Conservation (phyloP, 1,140 invertebrate genomes). For the Heliconius nattereri region DNA sequence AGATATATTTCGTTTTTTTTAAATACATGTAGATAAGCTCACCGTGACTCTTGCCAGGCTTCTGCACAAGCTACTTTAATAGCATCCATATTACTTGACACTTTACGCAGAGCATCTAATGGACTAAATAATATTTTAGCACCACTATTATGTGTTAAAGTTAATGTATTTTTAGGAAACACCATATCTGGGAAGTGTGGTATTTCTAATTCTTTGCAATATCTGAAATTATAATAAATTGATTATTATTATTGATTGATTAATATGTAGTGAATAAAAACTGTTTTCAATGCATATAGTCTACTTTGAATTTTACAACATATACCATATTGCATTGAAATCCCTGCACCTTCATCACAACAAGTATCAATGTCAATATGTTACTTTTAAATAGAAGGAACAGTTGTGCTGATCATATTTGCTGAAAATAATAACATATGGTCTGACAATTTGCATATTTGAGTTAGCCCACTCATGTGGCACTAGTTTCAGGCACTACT, state of each 20-base stretch:
- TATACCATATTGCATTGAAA: no score
- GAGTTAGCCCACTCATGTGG: no score
- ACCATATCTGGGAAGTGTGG: slow-evolving; percentile 99
- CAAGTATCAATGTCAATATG: no score
- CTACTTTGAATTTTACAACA: no score
- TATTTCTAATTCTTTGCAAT: slow-evolving; percentile 87
- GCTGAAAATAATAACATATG: no score
- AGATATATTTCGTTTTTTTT: no score
- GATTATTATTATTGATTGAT: background rate
- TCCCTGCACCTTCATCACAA: no score
- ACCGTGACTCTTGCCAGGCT: slow-evolving; percentile 93
- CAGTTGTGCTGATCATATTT: no score
- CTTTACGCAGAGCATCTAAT: slow-evolving; percentile 92
- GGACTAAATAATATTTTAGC: slow-evolving; percentile 92
- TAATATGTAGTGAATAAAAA: background rate
- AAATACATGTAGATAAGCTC: slow-evolving; percentile 30
- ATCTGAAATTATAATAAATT: slow-evolving; percentile 82
- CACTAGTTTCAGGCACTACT: no score
- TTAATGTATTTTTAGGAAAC: slow-evolving; percentile 93
- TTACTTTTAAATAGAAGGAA: no score
- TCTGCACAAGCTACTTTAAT: slow-evolving; percentile 93
- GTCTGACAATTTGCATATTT: no score
- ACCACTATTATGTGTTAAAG: slow-evolving; percentile 86
- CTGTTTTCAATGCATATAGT: no score
- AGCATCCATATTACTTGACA: slow-evolving; percentile 90